These are phyloP conservation scores for Chrysotoxum bicinctum DNA, from an alignment of 2,888 invertebrate genomes.

Conservation along the genomic window DNA sequence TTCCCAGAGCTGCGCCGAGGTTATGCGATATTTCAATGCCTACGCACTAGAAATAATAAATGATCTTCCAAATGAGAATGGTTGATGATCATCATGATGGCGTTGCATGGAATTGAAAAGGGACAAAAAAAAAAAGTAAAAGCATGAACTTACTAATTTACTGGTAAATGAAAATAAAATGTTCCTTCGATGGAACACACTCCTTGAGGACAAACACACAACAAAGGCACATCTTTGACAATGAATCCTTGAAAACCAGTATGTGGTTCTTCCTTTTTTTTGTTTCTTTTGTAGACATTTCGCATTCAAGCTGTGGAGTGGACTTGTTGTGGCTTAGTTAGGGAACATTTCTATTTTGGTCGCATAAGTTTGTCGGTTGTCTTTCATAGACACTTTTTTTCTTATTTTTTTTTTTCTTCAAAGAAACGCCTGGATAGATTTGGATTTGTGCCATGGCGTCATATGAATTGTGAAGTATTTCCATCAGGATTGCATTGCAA, in stretches of 20 bases:
- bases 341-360: constrained; percentile 25
- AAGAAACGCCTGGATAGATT: neutral
- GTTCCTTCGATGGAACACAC: constrained; percentile 19
- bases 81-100: constrained; percentile 31
- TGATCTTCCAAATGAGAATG: constrained; percentile 41
- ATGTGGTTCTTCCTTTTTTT: neutral
- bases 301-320: constrained; percentile 1
- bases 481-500: neutral
- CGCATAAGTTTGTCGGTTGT: constrained; percentile 5
- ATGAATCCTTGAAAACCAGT: constrained; percentile 52
- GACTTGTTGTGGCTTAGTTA: constrained; percentile 8
- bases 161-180: constrained; percentile 60
- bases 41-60: constrained; percentile 71
- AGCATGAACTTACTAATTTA: constrained; percentile 18
- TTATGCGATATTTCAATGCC: constrained; percentile 67
- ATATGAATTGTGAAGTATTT: neutral
- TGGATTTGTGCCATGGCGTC: neutral
- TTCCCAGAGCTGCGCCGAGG: constrained; percentile 29
- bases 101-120: too few species aligned
- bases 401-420: neutral
- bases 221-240: constrained; percentile 44
- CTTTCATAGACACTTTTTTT: neutral
- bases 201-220: constrained; percentile 23
- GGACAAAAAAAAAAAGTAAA: neutral
- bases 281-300: neutral